These are phyloP conservation scores for Griposia aprilina DNA, from an alignment of 2,888 invertebrate genomes.

Conservation along the genomic window DNA sequence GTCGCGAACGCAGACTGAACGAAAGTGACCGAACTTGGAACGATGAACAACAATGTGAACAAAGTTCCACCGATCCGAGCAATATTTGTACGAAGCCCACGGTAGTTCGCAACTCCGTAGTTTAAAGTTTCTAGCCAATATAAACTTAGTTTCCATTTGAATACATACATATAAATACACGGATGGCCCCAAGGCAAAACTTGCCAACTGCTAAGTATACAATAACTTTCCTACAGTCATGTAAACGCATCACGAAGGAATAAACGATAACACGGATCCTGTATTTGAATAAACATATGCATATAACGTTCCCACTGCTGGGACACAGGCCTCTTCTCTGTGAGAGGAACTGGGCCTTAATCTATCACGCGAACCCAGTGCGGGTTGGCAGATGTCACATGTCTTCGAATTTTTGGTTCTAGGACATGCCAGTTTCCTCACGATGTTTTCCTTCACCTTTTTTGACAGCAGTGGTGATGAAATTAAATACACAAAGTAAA, in stretches of 20 bases:
- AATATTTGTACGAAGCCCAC: constrained; percentile 79
- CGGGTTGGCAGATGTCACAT: too few relatives aligned
- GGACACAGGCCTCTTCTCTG: too few relatives aligned
- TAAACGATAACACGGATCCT: constrained; percentile 35
- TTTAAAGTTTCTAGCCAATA: constrained; percentile 78
- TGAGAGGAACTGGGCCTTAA: too few relatives aligned
- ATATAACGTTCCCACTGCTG: too few relatives aligned
- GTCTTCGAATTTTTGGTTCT: too few relatives aligned
- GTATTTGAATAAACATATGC: constrained; percentile 12
- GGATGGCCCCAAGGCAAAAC: constrained; percentile 33
- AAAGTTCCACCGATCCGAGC: constrained; percentile 80
- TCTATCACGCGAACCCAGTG: too few relatives aligned
- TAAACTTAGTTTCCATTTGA: constrained; percentile 74
- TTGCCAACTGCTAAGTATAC: constrained; percentile 51
- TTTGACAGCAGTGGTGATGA: too few relatives aligned
- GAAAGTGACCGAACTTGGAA: constrained; percentile 82
- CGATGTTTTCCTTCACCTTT: too few relatives aligned
- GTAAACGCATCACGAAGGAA: constrained; percentile 38
- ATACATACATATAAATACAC: constrained; percentile 58
- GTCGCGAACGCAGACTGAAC: constrained; percentile 77
- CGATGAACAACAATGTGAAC: constrained; percentile 80
- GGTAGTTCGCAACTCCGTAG: constrained; percentile 75
- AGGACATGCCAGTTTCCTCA: too few relatives aligned
- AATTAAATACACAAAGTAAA: too few relatives aligned
- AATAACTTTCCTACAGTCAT: constrained; percentile 53